Percentiles rank a stretch among this genome's conserved stretches.
Evolutionary conservation across 2,113 vertebrate species (phyloP).

Genomic region (Nothoprocta perdicaria): DNA sequence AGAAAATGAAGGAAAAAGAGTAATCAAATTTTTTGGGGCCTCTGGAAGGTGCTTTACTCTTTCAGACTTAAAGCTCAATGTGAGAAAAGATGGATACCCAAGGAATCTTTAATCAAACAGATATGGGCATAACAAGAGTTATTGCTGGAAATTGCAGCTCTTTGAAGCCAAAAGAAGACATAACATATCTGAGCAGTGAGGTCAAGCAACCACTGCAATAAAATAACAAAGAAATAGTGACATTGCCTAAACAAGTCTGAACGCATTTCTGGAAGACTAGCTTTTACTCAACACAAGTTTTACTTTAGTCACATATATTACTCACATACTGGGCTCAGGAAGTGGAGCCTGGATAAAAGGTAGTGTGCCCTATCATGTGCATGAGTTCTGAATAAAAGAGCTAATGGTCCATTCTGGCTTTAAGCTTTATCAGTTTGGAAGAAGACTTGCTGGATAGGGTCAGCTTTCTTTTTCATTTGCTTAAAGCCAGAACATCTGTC

Average conservation of each 20-base stretch:
- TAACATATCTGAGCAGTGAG: not conserved
- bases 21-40: not conserved
- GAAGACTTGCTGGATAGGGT: not conserved
- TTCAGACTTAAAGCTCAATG: not conserved
- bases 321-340: not conserved
- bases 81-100: not conserved
- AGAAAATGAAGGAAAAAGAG: not conserved
- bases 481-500: not conserved
- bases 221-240: not conserved
- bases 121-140: not conserved
- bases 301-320: not conserved
- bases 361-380: not conserved
- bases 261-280: not conserved
- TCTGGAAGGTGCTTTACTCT: not conserved
- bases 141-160: not conserved
- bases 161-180: slow-evolving; percentile 10
- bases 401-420: not conserved
- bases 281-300: slow-evolving; percentile 2
- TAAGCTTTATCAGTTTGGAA: not conserved
- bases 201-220: not conserved
- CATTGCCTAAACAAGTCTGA: not conserved
- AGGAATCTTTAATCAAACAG: not conserved
- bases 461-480: not conserved
- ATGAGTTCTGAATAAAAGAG: not conserved
- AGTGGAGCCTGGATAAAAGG: not conserved